Evolutionary conservation across 2,888 invertebrate genomes (phyloP), one percentile per base, ranked within the genome.

Genomic region (Drosophila melanosoma): DNA sequence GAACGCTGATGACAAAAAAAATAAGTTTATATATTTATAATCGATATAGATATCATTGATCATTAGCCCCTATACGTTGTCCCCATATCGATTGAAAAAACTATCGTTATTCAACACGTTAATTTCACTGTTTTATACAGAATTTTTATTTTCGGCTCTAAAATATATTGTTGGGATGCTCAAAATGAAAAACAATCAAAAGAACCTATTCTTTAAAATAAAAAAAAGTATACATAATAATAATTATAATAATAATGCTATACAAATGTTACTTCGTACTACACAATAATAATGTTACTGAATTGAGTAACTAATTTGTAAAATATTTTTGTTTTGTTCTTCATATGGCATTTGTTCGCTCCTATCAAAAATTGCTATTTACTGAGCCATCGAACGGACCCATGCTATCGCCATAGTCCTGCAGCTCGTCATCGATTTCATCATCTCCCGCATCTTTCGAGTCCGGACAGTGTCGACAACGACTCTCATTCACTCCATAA

Each of bases 401-500:
- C 59, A 94, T 94, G 52, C 94, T 94, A 74, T 95, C 95, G 3
- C 95, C 95, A 82, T 95, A 95, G 90, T 96, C 95, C 45, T 92
- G 90, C 90, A 92, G 85, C 54, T 93, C 93, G 56, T 92, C 92
- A 67, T 93, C 92, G 23, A 91, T 77, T 51, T 81, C 79, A 40
- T 93, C 93, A 51, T 93, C 91, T 20, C 94, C 93, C 64, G 95
- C 95, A 72, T 96, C 96, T 79, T 95, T 95, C 35, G 94, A 94
- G 62, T 94, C 94, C 0, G 95, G 95, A 83, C 96, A 96, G 64
- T 94, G 94, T 40, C 95, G 92, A 84, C 96, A 96, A 81, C 96
- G 95, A 94, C 97, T 97, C 91, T 97, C 97, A 89, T 97, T 97
- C 73, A 97, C 96, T 1, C 98, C 98, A 92, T 97, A 98, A 91